Evolutionary conservation across 2,888 invertebrate genomes (phyloP), one percentile per base, ranked within the genome.

Genomic region (Nezara viridula): DNA sequence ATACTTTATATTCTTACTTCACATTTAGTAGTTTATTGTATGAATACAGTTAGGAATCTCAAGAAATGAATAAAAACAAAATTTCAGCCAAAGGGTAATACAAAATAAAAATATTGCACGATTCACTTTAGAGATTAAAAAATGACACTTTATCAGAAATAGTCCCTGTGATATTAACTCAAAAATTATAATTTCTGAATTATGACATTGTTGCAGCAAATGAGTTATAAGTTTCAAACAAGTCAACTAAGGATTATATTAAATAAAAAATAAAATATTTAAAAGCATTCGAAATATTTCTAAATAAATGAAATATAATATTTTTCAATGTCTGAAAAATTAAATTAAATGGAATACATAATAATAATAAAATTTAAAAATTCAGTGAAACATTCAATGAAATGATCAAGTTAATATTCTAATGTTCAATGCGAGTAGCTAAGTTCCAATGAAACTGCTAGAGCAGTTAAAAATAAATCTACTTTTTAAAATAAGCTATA

Each of bases 391-490:
- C 0, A 40, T 81, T 44, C 12, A 44, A 44, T 44, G 6, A 81
- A 81, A 47, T n/a, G 1, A 81, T n/a, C 37, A 47, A 81, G n/a
- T 81, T n/a, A 81, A 77, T 40, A 21, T 24, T 40, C 40, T 19
- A 37, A 81, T 81, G n/a, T n/a, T 81, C n/a, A 37, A n/a, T n/a
- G 44, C 81, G 81, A 81, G 81, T 40, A 44, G 24, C 12, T n/a
- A 81, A 81, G 81, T 81, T 81, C 44, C 81, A 81, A 44, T 81
- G n/a, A 81, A 81, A 44, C 81, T 40, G 44, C 81, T 12, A 44
- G 3, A 81, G 81, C 44, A n/a, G 44, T 47, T 44, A 44, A 44
- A 47, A 44, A 81, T 44, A 81, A 81, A 81, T 1, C 32, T 73
- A 73, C 32, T 81, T n/a, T n/a, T 10, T 44, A 44, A 44, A 44